These are phyloP conservation scores for Bombus superbus DNA, from an alignment of 1,140 invertebrate genomes.

Conservation along the genomic window DNA sequence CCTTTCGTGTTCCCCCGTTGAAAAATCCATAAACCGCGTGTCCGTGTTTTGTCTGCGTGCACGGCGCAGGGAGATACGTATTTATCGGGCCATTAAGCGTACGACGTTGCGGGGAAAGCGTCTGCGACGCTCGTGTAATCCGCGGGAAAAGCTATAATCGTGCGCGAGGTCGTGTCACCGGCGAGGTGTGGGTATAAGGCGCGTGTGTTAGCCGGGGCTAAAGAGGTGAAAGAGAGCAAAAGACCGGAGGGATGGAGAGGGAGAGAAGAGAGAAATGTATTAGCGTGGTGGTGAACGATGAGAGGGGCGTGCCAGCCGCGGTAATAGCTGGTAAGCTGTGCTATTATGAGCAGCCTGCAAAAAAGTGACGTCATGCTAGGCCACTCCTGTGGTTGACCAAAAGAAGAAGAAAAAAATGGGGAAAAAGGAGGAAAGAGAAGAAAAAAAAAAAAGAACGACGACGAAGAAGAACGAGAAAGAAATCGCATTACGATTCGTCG, in stretches of 20 bases:
- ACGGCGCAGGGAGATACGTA: neutral
- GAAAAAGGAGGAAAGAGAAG: conserved; percentile 32
- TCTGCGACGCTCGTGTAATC: conserved; percentile 16
- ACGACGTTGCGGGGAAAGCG: conserved; percentile 12
- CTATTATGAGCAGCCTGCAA: conserved; percentile 68
- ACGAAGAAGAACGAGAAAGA: conserved; percentile 30
- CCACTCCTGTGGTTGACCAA: conserved; percentile 59
- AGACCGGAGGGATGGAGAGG: neutral
- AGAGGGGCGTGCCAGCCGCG: conserved; percentile 72
- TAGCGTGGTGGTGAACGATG: conserved; percentile 71
- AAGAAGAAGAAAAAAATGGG: conserved; percentile 49
- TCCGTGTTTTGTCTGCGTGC: conserved; percentile 8
- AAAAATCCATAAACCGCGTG: conserved; percentile 1
- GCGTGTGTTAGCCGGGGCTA: neutral
- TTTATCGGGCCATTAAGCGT: conserved; percentile 26
- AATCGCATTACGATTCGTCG: conserved; percentile 5
- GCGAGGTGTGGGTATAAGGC: conserved; percentile 5
- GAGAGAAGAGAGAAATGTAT: conserved; percentile 39
- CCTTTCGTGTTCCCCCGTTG: neutral
- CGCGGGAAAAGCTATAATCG: conserved; percentile 43
- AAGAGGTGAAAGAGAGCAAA: conserved; percentile 32
- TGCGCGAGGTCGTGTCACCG: conserved; percentile 35
- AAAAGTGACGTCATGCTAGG: conserved; percentile 69
- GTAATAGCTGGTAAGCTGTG: conserved; percentile 75
- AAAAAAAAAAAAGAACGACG: conserved; percentile 51